Evolutionary conservation across 2,797 vertebrate genomes (phyloP), one percentile per base, ranked within the genome.

Genomic region (Chrosomus eos): DNA sequence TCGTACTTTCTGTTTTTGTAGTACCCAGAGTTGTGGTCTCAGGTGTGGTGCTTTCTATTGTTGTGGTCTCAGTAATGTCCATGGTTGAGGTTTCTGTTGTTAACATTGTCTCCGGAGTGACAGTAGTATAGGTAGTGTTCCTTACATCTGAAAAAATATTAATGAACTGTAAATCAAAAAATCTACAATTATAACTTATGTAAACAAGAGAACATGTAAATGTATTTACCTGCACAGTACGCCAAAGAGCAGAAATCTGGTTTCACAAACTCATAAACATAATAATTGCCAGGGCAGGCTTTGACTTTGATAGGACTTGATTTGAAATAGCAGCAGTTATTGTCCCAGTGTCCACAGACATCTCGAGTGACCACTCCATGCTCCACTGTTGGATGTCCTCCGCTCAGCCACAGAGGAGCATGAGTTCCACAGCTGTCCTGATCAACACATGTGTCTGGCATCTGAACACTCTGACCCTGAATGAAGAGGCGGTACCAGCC

Each of bases 391-490:
- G 82, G 82, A 62, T 62, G 82, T 48, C 26, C 36, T 26, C 84
- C 78, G 0, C 3, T 81, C 21, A 85, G 70, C 84, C 84, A 85
- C 31, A 85, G 43, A 28, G 84, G 77, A 0, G 77, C 78, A 43
- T 81, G 18, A 81, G 84, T 81, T 5, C 84, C 71, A 33, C 84
- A 85, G 0, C 68, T 85, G 0, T 11, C 0, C 43, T 67, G 1
- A 14, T n/a, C 58, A 33, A 80, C 86, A 68, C 86, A 87, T 28
- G 77, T 68, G 68, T 87, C 82, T 60, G 86, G 86, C 77, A 87
- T 87, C 62, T 87, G 71, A 74, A n/a, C 62, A 3, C 78, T 70
- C 21, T 77, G 16, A 74, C n/a, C 51, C 9, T 33, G 28, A 71
- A 80, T n/a, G 36, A 55, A 68, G 62, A 85, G 43, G n/a, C 77